Percentiles rank a stretch among this genome's conserved stretches.
Evolutionary conservation across 2,888 invertebrate species (phyloP).

Genomic region (Amblyjoppa proteus): DNA sequence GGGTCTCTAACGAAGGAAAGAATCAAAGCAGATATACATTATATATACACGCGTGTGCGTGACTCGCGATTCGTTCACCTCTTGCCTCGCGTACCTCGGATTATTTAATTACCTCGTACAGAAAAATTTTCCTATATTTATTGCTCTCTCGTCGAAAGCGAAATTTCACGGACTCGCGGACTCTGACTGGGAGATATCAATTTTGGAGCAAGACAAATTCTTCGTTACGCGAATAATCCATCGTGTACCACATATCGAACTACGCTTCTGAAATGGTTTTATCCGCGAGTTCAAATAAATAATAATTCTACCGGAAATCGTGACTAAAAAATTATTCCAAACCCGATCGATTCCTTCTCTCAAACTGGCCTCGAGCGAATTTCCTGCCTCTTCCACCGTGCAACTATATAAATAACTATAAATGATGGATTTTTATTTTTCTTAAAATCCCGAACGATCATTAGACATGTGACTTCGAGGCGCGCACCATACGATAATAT

Average conservation of each 20-base stretch:
- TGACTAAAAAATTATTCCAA: neutral
- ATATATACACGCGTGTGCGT: conserved; percentile 1
- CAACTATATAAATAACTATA: conserved; percentile 8
- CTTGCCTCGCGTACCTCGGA: neutral
- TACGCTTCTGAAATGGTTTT: neutral
- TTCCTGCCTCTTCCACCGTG: neutral
- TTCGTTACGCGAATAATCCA: neutral
- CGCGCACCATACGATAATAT: conserved; percentile 57
- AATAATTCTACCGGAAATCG: neutral
- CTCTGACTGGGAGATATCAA: neutral
- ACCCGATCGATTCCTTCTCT: neutral
- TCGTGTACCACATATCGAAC: neutral
- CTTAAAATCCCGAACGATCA: conserved; percentile 18
- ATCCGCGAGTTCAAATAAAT: neutral
- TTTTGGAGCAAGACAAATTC: neutral
- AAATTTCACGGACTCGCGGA: too few species aligned
- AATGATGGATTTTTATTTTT: neutral
- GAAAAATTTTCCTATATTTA: neutral
- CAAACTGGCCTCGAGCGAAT: neutral
- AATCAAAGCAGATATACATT: conserved; percentile 11
- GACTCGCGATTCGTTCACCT: conserved; percentile 13
- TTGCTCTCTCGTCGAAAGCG: neutral
- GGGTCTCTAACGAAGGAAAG: conserved; percentile 33
- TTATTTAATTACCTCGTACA: neutral
- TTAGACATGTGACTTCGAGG: conserved; percentile 19